These are phyloP conservation scores for Rynchops niger DNA, from an alignment of 2,113 vertebrate genomes.

Conservation along the genomic window DNA sequence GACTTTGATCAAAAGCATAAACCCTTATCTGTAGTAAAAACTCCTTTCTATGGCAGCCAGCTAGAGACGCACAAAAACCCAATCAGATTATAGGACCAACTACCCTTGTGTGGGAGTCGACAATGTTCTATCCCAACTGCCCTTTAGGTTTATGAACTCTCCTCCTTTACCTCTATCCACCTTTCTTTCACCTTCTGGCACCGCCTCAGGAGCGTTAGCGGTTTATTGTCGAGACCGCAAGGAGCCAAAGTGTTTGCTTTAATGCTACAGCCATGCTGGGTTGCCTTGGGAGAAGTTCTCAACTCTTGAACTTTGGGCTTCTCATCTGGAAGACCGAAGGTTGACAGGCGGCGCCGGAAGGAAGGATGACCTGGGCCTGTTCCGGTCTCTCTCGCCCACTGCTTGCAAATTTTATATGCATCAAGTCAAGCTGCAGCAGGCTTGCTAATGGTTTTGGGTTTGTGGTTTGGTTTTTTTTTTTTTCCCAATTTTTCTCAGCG, in stretches of 20 bases:
- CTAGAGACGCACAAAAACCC: not conserved
- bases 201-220: not conserved
- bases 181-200: not conserved
- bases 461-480: too few species aligned
- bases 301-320: not conserved
- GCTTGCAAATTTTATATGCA: not conserved
- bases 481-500: not conserved
- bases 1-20: not conserved
- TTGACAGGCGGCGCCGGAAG: not conserved
- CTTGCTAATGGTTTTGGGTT: not conserved
- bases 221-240: not conserved
- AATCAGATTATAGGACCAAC: not conserved
- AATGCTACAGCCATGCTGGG: not conserved
- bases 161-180: not conserved
- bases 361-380: not conserved
- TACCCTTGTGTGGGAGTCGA: not conserved
- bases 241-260: not conserved
- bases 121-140: not conserved
- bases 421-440: not conserved
- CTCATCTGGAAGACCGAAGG: not conserved
- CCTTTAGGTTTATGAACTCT: not conserved
- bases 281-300: not conserved
- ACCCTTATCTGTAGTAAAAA: not conserved
- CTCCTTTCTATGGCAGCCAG: not conserved
- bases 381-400: not conserved